phyloP scores from a whole-genome alignment of 2,113 vertebrate species.

The Cranoglanis bouderius region DNA sequence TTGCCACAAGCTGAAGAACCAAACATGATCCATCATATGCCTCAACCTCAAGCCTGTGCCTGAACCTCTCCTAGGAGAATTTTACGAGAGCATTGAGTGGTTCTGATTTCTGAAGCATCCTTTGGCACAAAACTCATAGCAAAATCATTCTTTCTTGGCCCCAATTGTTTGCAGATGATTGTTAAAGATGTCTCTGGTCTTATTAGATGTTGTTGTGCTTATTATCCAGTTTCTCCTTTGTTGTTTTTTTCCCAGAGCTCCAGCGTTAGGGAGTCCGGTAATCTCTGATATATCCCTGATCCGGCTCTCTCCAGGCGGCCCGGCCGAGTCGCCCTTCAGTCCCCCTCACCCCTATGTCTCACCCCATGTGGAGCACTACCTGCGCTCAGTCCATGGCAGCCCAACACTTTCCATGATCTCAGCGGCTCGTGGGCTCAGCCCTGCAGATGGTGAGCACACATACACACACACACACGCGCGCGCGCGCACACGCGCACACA shows the following conservation, averaged over 20 bases:
- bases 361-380: constrained; percentile 95
- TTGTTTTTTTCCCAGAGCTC: constrained; percentile 72
- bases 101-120: neutral
- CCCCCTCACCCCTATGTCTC: constrained; percentile 82
- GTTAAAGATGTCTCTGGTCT: neutral
- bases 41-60: neutral
- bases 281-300: constrained; percentile 94
- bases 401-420: constrained; percentile 92
- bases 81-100: neutral
- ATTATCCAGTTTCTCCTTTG: neutral
- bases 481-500: neutral
- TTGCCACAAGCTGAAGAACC: constrained; percentile 13
- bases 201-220: neutral
- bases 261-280: constrained; percentile 84
- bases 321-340: constrained; percentile 83
- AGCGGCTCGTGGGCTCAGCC: constrained; percentile 86
- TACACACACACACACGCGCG: neutral
- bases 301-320: constrained; percentile 84
- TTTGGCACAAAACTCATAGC: neutral
- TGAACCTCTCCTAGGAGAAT: neutral
- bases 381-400: constrained; percentile 88
- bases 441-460: constrained; percentile 80
- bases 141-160: neutral
- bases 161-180: constrained; percentile 4
- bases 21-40: constrained; percentile 26